phyloP scores from a whole-genome alignment of 1,140 invertebrate species.

The Asobara japonica region DNA sequence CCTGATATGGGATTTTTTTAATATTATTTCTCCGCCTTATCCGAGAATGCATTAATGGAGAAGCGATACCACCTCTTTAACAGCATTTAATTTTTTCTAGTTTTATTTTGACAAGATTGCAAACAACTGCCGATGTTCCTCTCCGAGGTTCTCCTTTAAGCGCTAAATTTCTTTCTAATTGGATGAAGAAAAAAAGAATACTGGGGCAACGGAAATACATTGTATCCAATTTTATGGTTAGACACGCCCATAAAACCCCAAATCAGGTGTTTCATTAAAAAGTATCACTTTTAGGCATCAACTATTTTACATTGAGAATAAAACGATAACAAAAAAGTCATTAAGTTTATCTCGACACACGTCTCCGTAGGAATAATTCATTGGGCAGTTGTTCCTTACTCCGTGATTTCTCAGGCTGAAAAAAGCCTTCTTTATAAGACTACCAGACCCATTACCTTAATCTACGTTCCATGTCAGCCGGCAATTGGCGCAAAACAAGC shows the following conservation, averaged over 20 bases:
- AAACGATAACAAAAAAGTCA: neutral
- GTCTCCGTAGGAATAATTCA: neutral
- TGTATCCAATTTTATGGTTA: neutral
- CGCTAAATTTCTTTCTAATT: no score
- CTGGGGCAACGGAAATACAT: no score
- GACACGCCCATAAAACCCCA: neutral
- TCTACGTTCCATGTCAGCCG: neutral
- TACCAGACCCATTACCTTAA: conserved; percentile 11
- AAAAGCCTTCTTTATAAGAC: neutral
- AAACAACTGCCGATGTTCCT: no score
- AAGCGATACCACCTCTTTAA: no score
- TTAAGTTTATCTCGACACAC: neutral
- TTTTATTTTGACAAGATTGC: no score
- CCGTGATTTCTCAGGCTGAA: neutral
- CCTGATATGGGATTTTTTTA: no score
- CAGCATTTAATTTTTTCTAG: no score
- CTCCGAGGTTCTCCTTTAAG: no score
- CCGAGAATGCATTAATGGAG: no score
- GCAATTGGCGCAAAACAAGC: neutral
- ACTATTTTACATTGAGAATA: neutral
- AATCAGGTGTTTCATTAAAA: neutral
- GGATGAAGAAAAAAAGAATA: neutral
- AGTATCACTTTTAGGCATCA: neutral
- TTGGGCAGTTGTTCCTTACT: neutral
- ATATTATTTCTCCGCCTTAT: no score